phyloP scores from a whole-genome alignment of 2,113 vertebrate species.

The Microtus pennsylvanicus region DNA sequence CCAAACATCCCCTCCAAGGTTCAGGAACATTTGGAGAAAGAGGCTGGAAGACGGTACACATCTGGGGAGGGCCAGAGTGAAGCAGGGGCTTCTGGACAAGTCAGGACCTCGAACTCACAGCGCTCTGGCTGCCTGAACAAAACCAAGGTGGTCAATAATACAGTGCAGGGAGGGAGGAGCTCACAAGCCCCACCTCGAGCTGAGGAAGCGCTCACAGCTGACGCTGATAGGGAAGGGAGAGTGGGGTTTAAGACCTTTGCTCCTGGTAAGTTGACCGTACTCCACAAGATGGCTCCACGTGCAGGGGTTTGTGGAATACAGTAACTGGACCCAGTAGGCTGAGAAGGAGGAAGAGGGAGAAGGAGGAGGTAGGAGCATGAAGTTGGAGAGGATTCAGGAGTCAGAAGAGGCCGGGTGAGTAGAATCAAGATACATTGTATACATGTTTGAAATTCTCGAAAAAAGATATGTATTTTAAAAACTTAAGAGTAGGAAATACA shows the following conservation, averaged over 20 bases:
- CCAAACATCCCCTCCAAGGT: not conserved
- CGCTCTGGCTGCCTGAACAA: not conserved
- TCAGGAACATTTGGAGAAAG: not conserved
- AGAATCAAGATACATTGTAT: not conserved
- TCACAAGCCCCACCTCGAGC: not conserved
- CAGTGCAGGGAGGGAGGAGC: not conserved
- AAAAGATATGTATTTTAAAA: not conserved
- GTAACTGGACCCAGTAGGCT: not conserved
- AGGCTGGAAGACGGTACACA: not conserved
- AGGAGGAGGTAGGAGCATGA: not conserved
- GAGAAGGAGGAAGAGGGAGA: not conserved
- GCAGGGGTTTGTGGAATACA: not conserved
- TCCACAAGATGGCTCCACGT: not conserved
- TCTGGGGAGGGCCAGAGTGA: not conserved
- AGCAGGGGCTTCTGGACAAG: not conserved
- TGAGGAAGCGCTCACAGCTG: not conserved
- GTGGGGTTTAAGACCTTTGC: not conserved
- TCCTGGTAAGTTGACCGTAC: not conserved
- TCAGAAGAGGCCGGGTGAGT: too few relatives aligned
- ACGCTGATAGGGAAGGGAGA: not conserved
- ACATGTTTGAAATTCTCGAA: not conserved
- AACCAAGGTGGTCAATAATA: not conserved
- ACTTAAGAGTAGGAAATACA: not conserved
- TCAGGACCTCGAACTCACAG: not conserved
- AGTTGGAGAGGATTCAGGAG: not conserved